These are phyloP conservation scores for Camptogramma bilineatum DNA, from an alignment of 2,888 invertebrate species.

Conservation along the genomic window DNA sequence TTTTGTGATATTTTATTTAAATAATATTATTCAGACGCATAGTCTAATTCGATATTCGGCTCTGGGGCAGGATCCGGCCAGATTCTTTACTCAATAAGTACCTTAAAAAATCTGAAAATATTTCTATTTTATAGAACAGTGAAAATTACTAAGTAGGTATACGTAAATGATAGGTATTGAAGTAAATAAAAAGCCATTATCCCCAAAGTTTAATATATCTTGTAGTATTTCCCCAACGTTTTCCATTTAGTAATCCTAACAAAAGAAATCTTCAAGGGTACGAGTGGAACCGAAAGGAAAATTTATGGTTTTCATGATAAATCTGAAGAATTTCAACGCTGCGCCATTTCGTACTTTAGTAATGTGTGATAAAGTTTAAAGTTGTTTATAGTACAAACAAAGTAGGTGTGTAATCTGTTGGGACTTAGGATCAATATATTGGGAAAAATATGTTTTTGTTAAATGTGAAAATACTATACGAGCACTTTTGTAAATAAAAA, in stretches of 20 bases:
- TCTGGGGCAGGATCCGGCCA: no score
- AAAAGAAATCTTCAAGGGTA: slow-evolving; percentile 62
- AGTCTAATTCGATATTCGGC: no score
- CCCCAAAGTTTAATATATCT: slow-evolving; percentile 6
- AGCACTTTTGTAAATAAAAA: neutral
- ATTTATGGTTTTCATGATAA: slow-evolving; percentile 49
- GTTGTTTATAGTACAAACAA: slow-evolving; percentile 3
- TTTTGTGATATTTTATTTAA: no score
- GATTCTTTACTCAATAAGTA: no score
- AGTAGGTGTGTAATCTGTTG: slow-evolving; percentile 6
- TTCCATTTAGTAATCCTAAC: slow-evolving; percentile 67
- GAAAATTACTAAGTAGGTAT: neutral
- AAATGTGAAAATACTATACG: neutral
- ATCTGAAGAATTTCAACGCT: slow-evolving; percentile 25
- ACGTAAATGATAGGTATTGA: neutral
- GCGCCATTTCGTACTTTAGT: slow-evolving; percentile 23
- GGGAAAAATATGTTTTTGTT: neutral
- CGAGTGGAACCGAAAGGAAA: slow-evolving; percentile 49
- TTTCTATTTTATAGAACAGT: no score
- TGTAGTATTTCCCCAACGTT: slow-evolving; percentile 56
- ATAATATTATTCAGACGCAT: no score
- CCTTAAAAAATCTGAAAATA: no score
- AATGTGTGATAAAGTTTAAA: slow-evolving; percentile 18
- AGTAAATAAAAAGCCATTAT: neutral
- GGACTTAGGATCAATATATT: slow-evolving; percentile 2